These are phyloP conservation scores for Drepana arcuata DNA, from an alignment of 1,140 invertebrate genomes.

Conservation along the genomic window DNA sequence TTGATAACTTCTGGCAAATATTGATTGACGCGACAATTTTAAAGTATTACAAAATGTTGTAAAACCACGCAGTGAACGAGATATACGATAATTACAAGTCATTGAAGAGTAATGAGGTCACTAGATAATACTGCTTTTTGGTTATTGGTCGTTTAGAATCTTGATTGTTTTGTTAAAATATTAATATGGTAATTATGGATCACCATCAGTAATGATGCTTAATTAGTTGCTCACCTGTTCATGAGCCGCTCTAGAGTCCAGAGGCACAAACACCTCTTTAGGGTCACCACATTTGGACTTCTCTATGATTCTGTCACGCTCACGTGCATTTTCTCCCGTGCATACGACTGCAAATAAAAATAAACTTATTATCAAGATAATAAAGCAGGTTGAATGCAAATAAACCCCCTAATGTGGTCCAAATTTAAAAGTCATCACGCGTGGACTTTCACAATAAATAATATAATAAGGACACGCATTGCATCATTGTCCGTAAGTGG, in stretches of 20 bases:
- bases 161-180: neutral
- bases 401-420: neutral
- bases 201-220: too few relatives aligned
- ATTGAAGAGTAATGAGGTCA: conserved; percentile 9
- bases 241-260: conserved; percentile 33
- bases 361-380: neutral
- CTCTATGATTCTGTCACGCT: conserved; percentile 39
- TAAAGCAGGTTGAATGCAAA: conserved; percentile 11
- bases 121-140: too few relatives aligned
- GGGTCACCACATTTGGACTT: conserved; percentile 52
- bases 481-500: too few relatives aligned
- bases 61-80: conserved; percentile 5
- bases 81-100: conserved; percentile 4
- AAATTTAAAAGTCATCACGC: neutral
- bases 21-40: too few relatives aligned
- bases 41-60: conserved; percentile 6
- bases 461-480: neutral
- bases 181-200: neutral
- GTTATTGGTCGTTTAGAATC: too few relatives aligned
- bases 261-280: conserved; percentile 48
- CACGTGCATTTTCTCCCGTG: conserved; percentile 24
- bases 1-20: too few relatives aligned
- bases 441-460: neutral
- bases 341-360: conserved; percentile 38
- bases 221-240: conserved; percentile 39